Percentiles rank a stretch among this genome's conserved stretches.
Evolutionary conservation across 2,888 invertebrate species (phyloP).

Genomic region (Drosophila quinaria): DNA sequence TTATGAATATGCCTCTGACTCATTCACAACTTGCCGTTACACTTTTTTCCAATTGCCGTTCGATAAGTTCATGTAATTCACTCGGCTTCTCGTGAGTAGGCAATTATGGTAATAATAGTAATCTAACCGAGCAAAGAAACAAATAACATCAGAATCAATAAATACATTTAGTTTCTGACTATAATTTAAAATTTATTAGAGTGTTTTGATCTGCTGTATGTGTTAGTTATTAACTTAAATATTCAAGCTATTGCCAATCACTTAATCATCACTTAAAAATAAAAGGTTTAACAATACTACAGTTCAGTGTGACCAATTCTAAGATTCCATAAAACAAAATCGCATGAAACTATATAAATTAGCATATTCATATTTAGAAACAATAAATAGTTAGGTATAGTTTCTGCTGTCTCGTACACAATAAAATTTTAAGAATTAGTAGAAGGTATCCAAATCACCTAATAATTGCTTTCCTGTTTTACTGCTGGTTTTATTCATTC

Average conservation of each 20-base stretch:
- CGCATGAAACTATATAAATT: too few relatives aligned
- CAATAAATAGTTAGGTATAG: neutral
- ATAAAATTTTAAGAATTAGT: neutral
- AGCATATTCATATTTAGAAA: too few relatives aligned
- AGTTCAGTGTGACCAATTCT: neutral
- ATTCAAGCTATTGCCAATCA: neutral
- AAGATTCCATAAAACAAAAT: neutral
- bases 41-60: constrained; percentile 9
- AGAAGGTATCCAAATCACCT: neutral
- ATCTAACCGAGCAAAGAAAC: neutral
- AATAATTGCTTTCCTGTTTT: neutral
- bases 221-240: neutral
- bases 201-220: neutral
- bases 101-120: neutral
- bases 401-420: too few relatives aligned
- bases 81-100: constrained; percentile 3
- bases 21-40: constrained; percentile 14
- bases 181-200: neutral
- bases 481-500: neutral
- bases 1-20: constrained; percentile 3
- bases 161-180: neutral
- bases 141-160: neutral
- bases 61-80: constrained; percentile 7
- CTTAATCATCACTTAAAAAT: neutral
- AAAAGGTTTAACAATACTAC: neutral